A percentile compares a stretch with the other conserved stretches of the same genome.
These are phyloP conservation scores for Griposia aprilina DNA, from an alignment of 2,888 invertebrate genomes.

Conservation along the genomic window DNA sequence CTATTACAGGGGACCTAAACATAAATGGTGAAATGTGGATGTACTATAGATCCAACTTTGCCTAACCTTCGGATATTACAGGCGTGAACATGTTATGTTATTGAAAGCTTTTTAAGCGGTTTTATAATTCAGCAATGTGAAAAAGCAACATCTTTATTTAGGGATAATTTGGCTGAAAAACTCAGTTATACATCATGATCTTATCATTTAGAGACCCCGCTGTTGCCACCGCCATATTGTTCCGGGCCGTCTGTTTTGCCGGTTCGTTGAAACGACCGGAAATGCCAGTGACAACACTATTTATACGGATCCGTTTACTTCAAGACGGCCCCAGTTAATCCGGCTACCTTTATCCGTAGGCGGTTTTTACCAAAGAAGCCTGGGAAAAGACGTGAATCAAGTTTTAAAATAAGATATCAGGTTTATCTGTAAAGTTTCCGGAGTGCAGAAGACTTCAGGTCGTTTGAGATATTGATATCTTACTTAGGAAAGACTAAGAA, in stretches of 20 bases:
- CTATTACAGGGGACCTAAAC: neutral
- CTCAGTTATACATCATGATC: slow-evolving; percentile 50
- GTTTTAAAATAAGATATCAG: slow-evolving; percentile 9
- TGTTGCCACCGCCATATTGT: slow-evolving; percentile 40
- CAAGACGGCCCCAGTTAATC: slow-evolving; percentile 25
- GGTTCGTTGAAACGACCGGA: slow-evolving; percentile 40
- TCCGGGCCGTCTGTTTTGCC: slow-evolving; percentile 37
- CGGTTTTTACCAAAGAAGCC: neutral
- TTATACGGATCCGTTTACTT: slow-evolving; percentile 46
- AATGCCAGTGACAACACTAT: slow-evolving; percentile 54
- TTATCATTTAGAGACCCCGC: slow-evolving; percentile 41
- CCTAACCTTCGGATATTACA: neutral
- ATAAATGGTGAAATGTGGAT: neutral
- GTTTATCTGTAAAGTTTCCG: neutral
- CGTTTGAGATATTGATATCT: slow-evolving; percentile 33
- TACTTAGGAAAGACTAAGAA: neutral
- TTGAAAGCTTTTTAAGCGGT: neutral
- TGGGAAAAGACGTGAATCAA: neutral
- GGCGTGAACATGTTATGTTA: neutral
- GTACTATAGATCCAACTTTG: neutral
- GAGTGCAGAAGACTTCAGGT: neutral
- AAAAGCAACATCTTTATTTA: neutral
- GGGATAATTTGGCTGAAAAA: slow-evolving; percentile 34
- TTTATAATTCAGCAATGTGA: neutral
- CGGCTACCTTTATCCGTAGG: slow-evolving; percentile 5